Evolutionary conservation across 2,888 invertebrate genomes (phyloP), one percentile per base, ranked within the genome.

Genomic region (Disparrhopalites patrizii): DNA sequence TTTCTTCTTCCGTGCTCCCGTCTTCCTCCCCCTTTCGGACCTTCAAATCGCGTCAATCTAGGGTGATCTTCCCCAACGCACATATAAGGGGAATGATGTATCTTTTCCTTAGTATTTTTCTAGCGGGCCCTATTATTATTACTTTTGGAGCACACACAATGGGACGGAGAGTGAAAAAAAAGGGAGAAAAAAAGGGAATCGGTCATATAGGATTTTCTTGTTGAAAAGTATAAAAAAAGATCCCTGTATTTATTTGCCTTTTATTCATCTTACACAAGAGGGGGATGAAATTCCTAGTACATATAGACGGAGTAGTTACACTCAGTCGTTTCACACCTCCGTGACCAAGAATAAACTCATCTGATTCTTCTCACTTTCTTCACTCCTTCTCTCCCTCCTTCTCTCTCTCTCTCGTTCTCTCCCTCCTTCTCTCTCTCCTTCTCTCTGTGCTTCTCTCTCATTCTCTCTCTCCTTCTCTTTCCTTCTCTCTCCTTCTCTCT

Each of bases 301-400:
- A 51, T 15, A 56, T n/a, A 36, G 28, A 36, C 38, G n/a, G 31
- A 2, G 18, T 30, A 55, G 30, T 2, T 1, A n/a, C 25, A 5
- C 25, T 40, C 40, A 38, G 27, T 57, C 40, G 3, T 57, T 57
- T 57, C 13, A 27, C 57, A 57, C 57, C 40, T 40, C 40, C 27
- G 20, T 40, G 36, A 57, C 57, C 57, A 57, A 56, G 33, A 56
- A 56, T 40, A 57, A 57, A 57, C 57, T 57, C 57, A 38, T 57
- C 38, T 31, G 31, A 18, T 15, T 40, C 57, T 33, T 23, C 15
- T 40, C 38, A 28, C 40, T 40, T 40, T 25, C 20, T 57, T 56
- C 66, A 56, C 63, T 66, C 62, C 66, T 54, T 54, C 63, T 52
- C 51, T 60, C 27, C n/a, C 52, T 33, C 56, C 43, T 55, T 20